phyloP scores from a whole-genome alignment of 2,888 invertebrate species.

The Thereva unica region DNA sequence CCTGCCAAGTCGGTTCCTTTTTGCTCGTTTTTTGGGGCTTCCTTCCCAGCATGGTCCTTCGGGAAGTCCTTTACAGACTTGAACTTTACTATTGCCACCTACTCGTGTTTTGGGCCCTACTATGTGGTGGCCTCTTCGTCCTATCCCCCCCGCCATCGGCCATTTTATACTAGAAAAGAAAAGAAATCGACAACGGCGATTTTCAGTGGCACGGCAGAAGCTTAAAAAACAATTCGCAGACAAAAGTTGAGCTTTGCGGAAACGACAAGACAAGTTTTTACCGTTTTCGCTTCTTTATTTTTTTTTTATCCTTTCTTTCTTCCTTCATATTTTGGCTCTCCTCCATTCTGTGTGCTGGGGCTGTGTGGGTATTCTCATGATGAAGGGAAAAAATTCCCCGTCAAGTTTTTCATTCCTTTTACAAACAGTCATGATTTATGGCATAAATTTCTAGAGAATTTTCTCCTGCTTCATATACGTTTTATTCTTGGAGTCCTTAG shows the following conservation, averaged over 20 bases:
- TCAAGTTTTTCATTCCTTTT: too few relatives aligned
- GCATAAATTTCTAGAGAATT: too few relatives aligned
- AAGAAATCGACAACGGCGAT: slow-evolving; percentile 25
- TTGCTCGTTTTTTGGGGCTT: slow-evolving; percentile 15
- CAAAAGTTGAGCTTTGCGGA: slow-evolving; percentile 21
- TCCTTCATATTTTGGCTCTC: too few relatives aligned
- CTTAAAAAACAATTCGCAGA: slow-evolving; percentile 21
- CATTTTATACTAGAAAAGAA: slow-evolving; percentile 5
- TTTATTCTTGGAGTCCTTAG: too few relatives aligned
- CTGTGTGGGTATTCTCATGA: too few relatives aligned
- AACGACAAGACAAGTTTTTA: slow-evolving; percentile 24
- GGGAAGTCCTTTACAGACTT: slow-evolving; percentile 6
- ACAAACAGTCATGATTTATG: too few relatives aligned
- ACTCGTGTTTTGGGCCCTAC: slow-evolving; percentile 8
- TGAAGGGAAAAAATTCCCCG: too few relatives aligned
- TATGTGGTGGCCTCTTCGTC: background rate
- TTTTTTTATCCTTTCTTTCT: background rate
- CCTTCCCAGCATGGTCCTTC: slow-evolving; percentile 1
- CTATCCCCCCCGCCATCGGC: too few relatives aligned
- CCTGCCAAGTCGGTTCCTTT: background rate
- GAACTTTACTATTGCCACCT: background rate
- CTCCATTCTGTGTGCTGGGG: too few relatives aligned
- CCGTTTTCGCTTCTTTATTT: slow-evolving; percentile 5
- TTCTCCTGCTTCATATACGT: too few relatives aligned
- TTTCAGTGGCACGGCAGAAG: slow-evolving; percentile 6